phyloP scores from a whole-genome alignment of 1,140 invertebrate genomes.

The Coptotermes formosanus region DNA sequence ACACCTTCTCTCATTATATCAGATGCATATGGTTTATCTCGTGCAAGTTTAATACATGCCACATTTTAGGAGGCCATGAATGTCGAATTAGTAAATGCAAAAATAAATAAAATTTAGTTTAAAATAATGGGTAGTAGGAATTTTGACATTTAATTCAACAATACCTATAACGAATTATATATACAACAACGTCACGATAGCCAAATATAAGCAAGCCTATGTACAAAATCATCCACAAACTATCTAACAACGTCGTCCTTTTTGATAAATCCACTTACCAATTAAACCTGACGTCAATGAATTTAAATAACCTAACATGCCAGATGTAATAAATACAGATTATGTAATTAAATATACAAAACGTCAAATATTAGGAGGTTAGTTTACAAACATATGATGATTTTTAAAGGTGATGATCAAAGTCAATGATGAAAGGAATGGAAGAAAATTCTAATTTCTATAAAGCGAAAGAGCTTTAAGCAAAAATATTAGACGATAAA shows the following conservation, averaged over 20 bases:
- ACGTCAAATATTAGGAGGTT: not conserved
- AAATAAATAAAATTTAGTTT: not conserved
- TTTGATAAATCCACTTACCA: not conserved
- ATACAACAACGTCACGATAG: not conserved
- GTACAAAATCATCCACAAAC: slow-evolving; percentile 6
- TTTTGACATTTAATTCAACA: slow-evolving; percentile 1
- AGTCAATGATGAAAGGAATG: not conserved
- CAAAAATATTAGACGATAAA: not conserved
- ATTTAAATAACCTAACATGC: not conserved
- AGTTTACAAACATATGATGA: not conserved
- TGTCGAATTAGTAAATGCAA: not conserved
- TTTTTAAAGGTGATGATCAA: not conserved
- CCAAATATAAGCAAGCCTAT: slow-evolving; percentile 13
- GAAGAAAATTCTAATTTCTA: not conserved
- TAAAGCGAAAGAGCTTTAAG: not conserved
- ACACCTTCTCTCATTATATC: not conserved
- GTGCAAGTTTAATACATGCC: slow-evolving; percentile 2
- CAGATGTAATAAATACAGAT: not conserved
- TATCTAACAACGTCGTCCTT: not conserved
- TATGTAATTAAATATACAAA: not conserved
- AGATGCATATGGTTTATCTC: not conserved
- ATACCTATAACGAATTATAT: not conserved
- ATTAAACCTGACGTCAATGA: not conserved
- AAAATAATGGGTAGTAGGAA: slow-evolving; percentile 1
- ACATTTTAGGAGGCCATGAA: not conserved